These are phyloP conservation scores for Eumaeus atala DNA, from an alignment of 1,140 invertebrate species.

Conservation along the genomic window DNA sequence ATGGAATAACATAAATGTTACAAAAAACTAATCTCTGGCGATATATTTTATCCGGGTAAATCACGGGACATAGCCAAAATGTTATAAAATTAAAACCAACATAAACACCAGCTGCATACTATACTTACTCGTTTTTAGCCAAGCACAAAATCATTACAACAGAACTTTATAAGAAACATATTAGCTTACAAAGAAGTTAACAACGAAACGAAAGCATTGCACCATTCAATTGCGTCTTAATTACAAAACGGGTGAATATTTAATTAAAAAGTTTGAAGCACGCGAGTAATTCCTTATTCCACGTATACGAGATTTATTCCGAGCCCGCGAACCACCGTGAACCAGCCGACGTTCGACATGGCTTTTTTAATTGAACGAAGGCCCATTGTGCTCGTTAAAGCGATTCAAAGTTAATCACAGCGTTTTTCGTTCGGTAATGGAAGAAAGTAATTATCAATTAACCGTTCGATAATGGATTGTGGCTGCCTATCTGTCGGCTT, in stretches of 20 bases:
- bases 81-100: too few species aligned
- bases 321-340: constrained; percentile 58
- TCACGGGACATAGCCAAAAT: too few species aligned
- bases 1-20: too few species aligned
- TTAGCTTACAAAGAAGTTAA: constrained; percentile 3
- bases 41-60: too few species aligned
- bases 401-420: constrained; percentile 69
- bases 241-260: constrained; percentile 71
- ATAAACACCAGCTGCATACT: too few species aligned
- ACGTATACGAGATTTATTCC: constrained; percentile 70
- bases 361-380: constrained; percentile 68
- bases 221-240: constrained; percentile 65
- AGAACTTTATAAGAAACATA: constrained; percentile 3
- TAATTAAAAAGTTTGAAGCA: constrained; percentile 71
- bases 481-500: constrained; percentile 57
- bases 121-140: too few species aligned
- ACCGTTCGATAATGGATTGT: constrained; percentile 68
- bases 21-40: too few species aligned
- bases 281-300: constrained; percentile 70
- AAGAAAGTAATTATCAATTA: constrained; percentile 74
- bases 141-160: too few species aligned
- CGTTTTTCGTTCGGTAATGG: constrained; percentile 68
- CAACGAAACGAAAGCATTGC: constrained; percentile 46
- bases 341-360: constrained; percentile 63
- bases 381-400: constrained; percentile 69